Base-by-base conservation (phyloP, 53 echinoderm and acorn worm genomes). In the Luidia sarsii region DNA sequence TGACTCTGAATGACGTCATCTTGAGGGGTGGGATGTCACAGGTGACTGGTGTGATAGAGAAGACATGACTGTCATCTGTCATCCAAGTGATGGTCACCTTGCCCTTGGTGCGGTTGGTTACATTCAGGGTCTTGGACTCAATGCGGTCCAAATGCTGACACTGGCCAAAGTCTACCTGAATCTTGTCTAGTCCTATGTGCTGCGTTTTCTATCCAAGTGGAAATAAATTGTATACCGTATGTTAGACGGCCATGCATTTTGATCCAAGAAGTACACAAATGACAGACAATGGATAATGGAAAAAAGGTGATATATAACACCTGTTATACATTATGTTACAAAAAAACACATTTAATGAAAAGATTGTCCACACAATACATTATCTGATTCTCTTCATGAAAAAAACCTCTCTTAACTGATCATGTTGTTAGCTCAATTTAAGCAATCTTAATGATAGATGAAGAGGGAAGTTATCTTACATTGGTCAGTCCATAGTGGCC, bases 21-120 rank as follows among this genome's bases (percentile, higher is more conserved):
- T 97, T 97, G 59, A 97, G 91, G 8, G 97, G 93, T 67, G 97
- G 97, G n/a, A 97, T 94, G 64, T 97, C 97, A 64, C 75, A 75
- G 7, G 93, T 75, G 11, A 79, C 55, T 2, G 97, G 97, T 16
- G 91, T 70, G 50, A 97, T 84, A 18, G 83, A 91, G 74, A 87
- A 97, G 5, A 80, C 87, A 67, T 97, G 91, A 59, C 51, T 75
- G 16, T 82, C 75, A 57, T 77, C 83, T 9, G 90, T 88, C 97
- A 97, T 94, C 97, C 97, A 97, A 57, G 85, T 81, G 16, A 97
- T 64, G 10, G 93, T 97, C 38, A 97, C 71, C 70, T 97, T 97
- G 27, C 93, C 97, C 65, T 94, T 97, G 62, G 97, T 97, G 63
- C 91, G 93, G 77, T 97, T 97, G 51, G 97, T 97, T 43, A 97